Percentiles rank a stretch among this genome's conserved stretches.
phyloP scores from a whole-genome alignment of 1,140 invertebrate genomes.

The Ctenoplectra terminalis region DNA sequence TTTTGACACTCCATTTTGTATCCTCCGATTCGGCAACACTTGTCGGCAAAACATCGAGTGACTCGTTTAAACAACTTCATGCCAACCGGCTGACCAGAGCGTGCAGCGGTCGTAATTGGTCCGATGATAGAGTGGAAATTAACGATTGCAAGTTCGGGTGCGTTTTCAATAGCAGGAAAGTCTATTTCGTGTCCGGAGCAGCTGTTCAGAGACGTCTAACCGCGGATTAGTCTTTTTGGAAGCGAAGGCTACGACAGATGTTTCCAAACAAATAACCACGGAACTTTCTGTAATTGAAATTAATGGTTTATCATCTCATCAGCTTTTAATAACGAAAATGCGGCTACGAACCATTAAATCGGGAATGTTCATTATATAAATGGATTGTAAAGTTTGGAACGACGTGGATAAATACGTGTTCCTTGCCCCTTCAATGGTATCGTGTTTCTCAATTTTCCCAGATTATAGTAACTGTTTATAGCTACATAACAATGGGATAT shows the following conservation, averaged over 20 bases:
- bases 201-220: slow-evolving; percentile 49
- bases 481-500: background rate
- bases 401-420: slow-evolving; percentile 29
- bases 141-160: slow-evolving; percentile 36
- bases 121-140: slow-evolving; percentile 36
- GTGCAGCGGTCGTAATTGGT: slow-evolving; percentile 4
- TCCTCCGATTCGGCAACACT: too few species aligned
- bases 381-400: slow-evolving; percentile 29
- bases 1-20: too few species aligned
- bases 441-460: slow-evolving; percentile 1
- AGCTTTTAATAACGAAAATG: slow-evolving; percentile 24
- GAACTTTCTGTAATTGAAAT: slow-evolving; percentile 63
- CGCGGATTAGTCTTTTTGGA: slow-evolving; percentile 57
- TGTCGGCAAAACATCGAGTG: too few species aligned
- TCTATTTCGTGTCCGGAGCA: slow-evolving; percentile 32
- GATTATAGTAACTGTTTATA: background rate
- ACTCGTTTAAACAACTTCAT: too few species aligned
- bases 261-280: slow-evolving; percentile 62
- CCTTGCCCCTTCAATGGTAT: background rate
- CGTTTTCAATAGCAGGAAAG: too few species aligned
- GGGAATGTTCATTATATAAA: slow-evolving; percentile 40
- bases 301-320: slow-evolving; percentile 50
- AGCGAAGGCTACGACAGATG: slow-evolving; percentile 55
- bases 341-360: slow-evolving; percentile 21
- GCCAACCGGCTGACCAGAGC: background rate